A percentile compares a stretch with the other conserved stretches of the same genome.
phyloP scores from a whole-genome alignment of 2,888 invertebrate species.

The Dicycla oo region DNA sequence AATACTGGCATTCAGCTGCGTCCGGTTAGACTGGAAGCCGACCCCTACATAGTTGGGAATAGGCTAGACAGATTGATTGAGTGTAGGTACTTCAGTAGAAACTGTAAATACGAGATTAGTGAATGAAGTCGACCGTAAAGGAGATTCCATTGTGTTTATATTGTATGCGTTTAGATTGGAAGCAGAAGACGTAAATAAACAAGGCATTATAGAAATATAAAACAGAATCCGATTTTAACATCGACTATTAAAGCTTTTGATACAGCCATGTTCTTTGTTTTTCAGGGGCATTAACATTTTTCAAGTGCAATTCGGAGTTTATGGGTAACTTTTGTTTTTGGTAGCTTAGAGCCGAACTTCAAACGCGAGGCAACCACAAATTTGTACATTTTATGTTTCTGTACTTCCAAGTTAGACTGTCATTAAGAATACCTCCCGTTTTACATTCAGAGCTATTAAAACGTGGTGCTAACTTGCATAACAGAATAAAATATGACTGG shows the following conservation, averaged over 20 bases:
- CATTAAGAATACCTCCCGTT: slow-evolving; percentile 6
- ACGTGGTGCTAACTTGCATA: slow-evolving; percentile 36
- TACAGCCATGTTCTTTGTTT: slow-evolving; percentile 20
- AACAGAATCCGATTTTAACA: slow-evolving; percentile 32
- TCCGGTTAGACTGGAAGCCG: too few species aligned
- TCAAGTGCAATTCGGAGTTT: slow-evolving; percentile 28
- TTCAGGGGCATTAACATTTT: slow-evolving; percentile 14
- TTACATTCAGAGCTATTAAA: slow-evolving; percentile 35
- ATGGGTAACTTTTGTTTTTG: slow-evolving; percentile 7
- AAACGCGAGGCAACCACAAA: slow-evolving; percentile 32
- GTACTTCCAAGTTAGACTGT: slow-evolving; percentile 10
- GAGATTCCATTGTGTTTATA: slow-evolving; percentile 21
- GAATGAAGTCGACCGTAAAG: slow-evolving; percentile 44
- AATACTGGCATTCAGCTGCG: too few species aligned
- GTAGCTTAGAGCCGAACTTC: slow-evolving; percentile 3
- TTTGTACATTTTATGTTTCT: slow-evolving; percentile 21
- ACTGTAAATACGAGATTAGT: slow-evolving; percentile 24
- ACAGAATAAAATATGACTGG: slow-evolving; percentile 19
- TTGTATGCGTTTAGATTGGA: slow-evolving; percentile 9
- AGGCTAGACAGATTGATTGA: too few species aligned
- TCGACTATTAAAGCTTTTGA: slow-evolving; percentile 1
- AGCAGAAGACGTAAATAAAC: slow-evolving; percentile 34
- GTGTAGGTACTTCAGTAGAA: not conserved
- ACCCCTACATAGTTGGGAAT: too few species aligned
- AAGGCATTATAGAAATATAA: slow-evolving; percentile 18